Percentiles rank a stretch among this genome's conserved stretches.
phyloP scores from a whole-genome alignment of 2,888 invertebrate genomes.

The Alitta virens region DNA sequence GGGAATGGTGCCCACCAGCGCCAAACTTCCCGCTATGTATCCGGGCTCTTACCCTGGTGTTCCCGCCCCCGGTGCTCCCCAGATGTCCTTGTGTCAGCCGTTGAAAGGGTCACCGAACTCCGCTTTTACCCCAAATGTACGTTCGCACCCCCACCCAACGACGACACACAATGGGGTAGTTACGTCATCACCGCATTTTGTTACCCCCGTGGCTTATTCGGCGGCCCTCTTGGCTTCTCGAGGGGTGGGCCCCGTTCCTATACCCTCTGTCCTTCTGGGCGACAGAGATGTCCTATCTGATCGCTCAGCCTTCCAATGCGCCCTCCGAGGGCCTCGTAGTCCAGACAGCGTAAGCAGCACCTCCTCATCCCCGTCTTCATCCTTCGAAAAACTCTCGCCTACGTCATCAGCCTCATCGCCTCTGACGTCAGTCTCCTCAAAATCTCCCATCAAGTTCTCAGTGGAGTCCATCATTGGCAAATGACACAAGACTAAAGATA shows the following conservation, averaged over 20 bases:
- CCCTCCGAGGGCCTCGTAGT: not conserved
- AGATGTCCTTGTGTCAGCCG: not conserved
- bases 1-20: not conserved
- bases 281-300: conserved; percentile 13
- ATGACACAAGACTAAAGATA: conserved; percentile 5
- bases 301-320: conserved; percentile 20
- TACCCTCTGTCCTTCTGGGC: not conserved
- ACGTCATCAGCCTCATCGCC: not conserved
- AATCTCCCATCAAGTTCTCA: conserved; percentile 23
- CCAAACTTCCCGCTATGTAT: not conserved
- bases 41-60: not conserved
- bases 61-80: not conserved
- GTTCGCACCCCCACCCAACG: not conserved
- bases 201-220: not conserved
- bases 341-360: not conserved
- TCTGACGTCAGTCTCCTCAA: not conserved
- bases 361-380: conserved; percentile 4
- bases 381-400: not conserved
- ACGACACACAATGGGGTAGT: not conserved
- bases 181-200: not conserved
- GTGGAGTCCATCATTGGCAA: conserved; percentile 26
- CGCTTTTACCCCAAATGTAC: not conserved
- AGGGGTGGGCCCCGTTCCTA: not conserved
- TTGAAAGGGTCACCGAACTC: not conserved
- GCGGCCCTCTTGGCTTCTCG: conserved; percentile 1